A percentile compares a stretch with the other conserved stretches of the same genome.
Evolutionary conservation across 2,113 vertebrate genomes (phyloP).

Genomic region (Hystrix cristata): DNA sequence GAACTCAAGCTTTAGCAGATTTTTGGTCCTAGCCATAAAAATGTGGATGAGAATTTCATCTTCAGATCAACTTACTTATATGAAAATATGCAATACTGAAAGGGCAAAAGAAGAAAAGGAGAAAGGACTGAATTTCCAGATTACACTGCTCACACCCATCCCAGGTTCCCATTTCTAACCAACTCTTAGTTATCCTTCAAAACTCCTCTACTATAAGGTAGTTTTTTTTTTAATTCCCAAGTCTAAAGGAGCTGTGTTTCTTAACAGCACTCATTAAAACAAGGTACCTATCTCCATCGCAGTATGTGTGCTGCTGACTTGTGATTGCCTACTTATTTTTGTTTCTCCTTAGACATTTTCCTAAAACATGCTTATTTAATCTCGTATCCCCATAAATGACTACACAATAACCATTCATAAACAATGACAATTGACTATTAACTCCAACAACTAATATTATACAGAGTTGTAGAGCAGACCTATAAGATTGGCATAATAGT

Average conservation of each 20-base stretch:
- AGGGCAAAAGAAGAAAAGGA: background rate
- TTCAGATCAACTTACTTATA: background rate
- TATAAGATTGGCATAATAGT: background rate
- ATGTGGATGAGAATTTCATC: background rate
- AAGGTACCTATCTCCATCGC: background rate
- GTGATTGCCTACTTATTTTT: background rate
- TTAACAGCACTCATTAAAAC: background rate
- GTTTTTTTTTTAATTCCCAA: background rate
- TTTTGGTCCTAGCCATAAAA: conserved; percentile 41
- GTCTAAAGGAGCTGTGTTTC: background rate
- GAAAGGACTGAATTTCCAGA: background rate
- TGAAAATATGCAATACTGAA: background rate
- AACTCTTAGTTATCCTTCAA: background rate
- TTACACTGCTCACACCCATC: background rate
- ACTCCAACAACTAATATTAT: background rate
- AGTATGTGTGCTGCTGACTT: background rate
- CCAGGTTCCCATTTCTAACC: background rate
- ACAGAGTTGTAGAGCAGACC: background rate
- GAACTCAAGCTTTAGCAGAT: background rate
- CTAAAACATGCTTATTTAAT: background rate
- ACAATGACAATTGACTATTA: background rate
- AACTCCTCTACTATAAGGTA: background rate
- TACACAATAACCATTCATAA: background rate
- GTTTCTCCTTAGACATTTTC: conserved; percentile 22
- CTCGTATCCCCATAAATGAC: background rate